phyloP scores from a whole-genome alignment of 2,888 invertebrate species.

The Drosophila affinis region DNA sequence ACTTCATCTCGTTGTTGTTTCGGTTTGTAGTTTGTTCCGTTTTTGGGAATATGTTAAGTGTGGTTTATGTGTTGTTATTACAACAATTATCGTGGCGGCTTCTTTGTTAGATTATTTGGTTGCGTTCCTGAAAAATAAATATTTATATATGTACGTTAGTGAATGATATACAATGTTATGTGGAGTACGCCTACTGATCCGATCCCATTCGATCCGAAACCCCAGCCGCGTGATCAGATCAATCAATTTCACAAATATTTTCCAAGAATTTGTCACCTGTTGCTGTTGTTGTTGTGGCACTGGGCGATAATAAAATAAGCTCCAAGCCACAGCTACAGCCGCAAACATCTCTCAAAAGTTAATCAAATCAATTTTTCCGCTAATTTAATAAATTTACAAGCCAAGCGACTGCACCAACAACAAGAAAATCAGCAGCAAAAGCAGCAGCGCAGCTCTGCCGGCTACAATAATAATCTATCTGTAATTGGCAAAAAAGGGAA shows the following conservation, averaged over 20 bases:
- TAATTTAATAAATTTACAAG: conserved; percentile 78
- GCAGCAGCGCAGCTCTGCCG: conserved; percentile 24
- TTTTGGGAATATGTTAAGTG: conserved; percentile 32
- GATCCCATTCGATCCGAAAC: not conserved
- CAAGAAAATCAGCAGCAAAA: not conserved
- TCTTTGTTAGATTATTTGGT: conserved; percentile 43
- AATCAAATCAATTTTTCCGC: conserved; percentile 77
- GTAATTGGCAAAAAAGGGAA: conserved; percentile 64
- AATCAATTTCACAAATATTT: conserved; percentile 35
- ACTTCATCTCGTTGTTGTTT: conserved; percentile 73
- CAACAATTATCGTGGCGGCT: conserved; percentile 18
- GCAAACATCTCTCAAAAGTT: conserved; percentile 61
- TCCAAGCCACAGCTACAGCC: conserved; percentile 22
- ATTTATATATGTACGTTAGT: not conserved
- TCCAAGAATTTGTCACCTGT: conserved; percentile 37
- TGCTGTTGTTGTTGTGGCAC: conserved; percentile 19
- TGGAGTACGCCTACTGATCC: not conserved
- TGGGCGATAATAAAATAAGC: conserved; percentile 65
- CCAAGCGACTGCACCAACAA: conserved; percentile 42
- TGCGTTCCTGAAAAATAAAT: conserved; percentile 39
- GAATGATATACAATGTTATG: not conserved
- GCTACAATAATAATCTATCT: conserved; percentile 61
- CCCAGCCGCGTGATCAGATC: conserved; percentile 63
- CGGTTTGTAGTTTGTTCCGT: conserved; percentile 20
- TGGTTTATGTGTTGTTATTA: conserved; percentile 30